A percentile compares a stretch with the other conserved stretches of the same genome.
Conservation (phyloP, 1,140 invertebrate genomes). For the Helicoverpa armigera region DNA sequence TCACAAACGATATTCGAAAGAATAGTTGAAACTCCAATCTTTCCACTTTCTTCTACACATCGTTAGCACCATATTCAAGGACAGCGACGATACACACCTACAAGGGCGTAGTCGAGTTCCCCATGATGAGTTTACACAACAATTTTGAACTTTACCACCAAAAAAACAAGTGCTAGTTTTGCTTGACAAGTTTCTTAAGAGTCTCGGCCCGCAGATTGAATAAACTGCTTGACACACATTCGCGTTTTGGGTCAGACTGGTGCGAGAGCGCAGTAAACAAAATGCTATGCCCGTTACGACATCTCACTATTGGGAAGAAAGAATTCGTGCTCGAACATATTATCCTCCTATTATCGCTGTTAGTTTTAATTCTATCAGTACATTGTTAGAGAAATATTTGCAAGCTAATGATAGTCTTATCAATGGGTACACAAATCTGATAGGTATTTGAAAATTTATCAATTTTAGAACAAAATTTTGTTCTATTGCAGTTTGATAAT, state of each 20-base stretch:
- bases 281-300: constrained; percentile 73
- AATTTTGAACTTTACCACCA: constrained; percentile 53
- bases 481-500: constrained; percentile 2
- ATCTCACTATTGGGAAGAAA: constrained; percentile 64
- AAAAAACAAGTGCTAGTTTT: constrained; percentile 54
- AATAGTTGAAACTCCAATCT: constrained; percentile 49
- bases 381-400: background rate
- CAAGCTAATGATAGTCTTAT: background rate
- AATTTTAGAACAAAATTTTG: background rate
- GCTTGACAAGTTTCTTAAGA: constrained; percentile 56
- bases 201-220: constrained; percentile 81
- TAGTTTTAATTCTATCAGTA: background rate
- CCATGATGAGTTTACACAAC: constrained; percentile 45
- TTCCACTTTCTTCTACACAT: constrained; percentile 64
- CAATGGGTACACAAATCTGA: background rate
- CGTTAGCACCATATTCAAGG: constrained; percentile 78
- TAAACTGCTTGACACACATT: constrained; percentile 86
- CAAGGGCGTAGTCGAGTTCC: constrained; percentile 62
- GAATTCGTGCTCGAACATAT: background rate
- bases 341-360: background rate
- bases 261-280: constrained; percentile 77
- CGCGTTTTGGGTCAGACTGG: constrained; percentile 83
- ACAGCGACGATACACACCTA: constrained; percentile 71
- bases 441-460: background rate
- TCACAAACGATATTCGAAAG: constrained; percentile 5